Conservation (phyloP, 2,113 vertebrate species). For the Polypterus senegalus region DNA sequence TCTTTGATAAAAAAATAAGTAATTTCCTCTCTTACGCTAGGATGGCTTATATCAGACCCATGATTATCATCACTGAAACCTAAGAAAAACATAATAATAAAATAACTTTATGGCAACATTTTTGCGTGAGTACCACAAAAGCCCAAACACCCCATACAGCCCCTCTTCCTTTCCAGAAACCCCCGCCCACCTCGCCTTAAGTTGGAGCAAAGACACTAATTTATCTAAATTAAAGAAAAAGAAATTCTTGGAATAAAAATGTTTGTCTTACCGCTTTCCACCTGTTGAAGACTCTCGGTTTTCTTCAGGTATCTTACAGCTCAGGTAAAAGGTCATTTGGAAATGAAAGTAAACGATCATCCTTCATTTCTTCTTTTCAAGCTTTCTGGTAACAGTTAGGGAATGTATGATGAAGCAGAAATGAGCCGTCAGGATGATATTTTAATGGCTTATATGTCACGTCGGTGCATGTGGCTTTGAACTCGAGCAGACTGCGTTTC, state of each 20-base stretch:
- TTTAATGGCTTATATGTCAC: slow-evolving; percentile 93
- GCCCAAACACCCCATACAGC: too few species aligned
- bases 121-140: too few species aligned
- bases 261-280: slow-evolving; percentile 67
- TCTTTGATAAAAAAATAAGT: too few species aligned
- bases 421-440: slow-evolving; percentile 81
- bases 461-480: slow-evolving; percentile 94
- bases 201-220: too few species aligned
- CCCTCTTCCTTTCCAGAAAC: too few species aligned
- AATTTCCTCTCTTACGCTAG: too few species aligned
- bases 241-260: slow-evolving; percentile 6
- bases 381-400: slow-evolving; percentile 67
- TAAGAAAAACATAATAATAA: too few species aligned
- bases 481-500: slow-evolving; percentile 86
- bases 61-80: too few species aligned
- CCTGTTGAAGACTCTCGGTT: slow-evolving; percentile 66
- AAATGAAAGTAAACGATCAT: slow-evolving; percentile 57
- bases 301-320: slow-evolving; percentile 17
- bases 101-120: too few species aligned
- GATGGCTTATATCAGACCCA: too few species aligned
- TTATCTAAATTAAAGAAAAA: too few species aligned
- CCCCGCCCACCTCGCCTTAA: too few species aligned
- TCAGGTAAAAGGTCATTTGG: slow-evolving; percentile 41
- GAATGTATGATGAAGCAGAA: slow-evolving; percentile 72
- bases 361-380: slow-evolving; percentile 53